Evolutionary conservation across 2,113 vertebrate genomes (phyloP), one percentile per base, ranked within the genome.

Genomic region (Oreochromis tanganicae): DNA sequence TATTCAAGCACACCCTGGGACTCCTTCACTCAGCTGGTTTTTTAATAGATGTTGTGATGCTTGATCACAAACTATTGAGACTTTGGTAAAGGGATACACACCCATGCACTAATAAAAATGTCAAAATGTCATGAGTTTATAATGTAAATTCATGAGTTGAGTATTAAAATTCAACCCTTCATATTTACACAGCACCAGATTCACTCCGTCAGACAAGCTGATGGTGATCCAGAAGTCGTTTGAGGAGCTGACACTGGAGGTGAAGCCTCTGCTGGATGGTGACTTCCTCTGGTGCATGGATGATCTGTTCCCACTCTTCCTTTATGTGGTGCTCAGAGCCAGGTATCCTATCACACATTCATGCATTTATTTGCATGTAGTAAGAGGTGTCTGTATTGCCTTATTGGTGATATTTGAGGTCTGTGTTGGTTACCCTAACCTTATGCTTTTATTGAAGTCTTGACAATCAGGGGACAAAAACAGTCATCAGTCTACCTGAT

Each of bases 281-380:
- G 96, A 97, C 91, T 99, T 99, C 93, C 88, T 99, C 83, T 99
- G 98, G 98, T 99, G 98, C 92, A 99, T 99, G 99, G 99, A 99
- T 84, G 98, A 99, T 90, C 96, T 99, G 83, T 98, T 99, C 89
- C 98, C 98, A 3, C 97, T 99, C 84, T 99, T 99, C 95, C 96
- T 99, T n/a, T 99, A 98, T 16, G 97, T 99, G 93, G 98, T 99
- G 87, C 96, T 99, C 41, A 97, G 99, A 92, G 98, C 99, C 63
- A 98, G 98, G 99, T 99, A 90, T n/a, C 86, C 80, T 16, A 27
- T 9, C 29, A 13, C 73, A 71, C 52, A 82, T 29, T 75, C 61
- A 73, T 38, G 2, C 50, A 63, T 21, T 29, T 27, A 56, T n/a
- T 19, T 38, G 6, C 11, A 1, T 38, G 21, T 48, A 12, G 27